Conservation (phyloP, 2,888 invertebrate genomes). For the Nomada lathburiana region DNA sequence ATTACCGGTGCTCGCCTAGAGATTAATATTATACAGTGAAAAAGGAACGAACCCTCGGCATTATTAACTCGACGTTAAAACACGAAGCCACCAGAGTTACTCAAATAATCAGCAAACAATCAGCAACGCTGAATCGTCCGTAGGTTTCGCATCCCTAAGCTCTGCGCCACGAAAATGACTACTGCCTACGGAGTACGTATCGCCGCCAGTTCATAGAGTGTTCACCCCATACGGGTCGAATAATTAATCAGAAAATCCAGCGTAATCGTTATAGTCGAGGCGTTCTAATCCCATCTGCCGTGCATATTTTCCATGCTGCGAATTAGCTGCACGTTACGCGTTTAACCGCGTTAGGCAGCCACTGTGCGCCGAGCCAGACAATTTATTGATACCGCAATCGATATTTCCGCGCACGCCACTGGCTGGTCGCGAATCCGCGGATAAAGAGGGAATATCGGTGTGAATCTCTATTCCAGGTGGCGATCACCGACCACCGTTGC, state of each 20-base stretch:
- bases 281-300: slow-evolving; percentile 39
- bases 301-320: slow-evolving; percentile 42
- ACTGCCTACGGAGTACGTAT: background rate
- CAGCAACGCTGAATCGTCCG: background rate
- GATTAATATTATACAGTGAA: background rate
- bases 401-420: background rate
- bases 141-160: background rate
- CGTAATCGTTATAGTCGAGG: slow-evolving; percentile 47
- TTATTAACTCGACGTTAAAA: background rate
- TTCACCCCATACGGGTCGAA: slow-evolving; percentile 18
- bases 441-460: slow-evolving; percentile 11
- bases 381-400: slow-evolving; percentile 48
- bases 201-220: background rate
- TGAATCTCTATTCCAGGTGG: background rate
- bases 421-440: background rate
- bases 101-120: background rate
- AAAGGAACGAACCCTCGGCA: no score
- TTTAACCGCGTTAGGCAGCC: slow-evolving; percentile 39
- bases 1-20: background rate
- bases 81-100: background rate
- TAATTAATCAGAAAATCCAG: slow-evolving; percentile 56
- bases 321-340: slow-evolving; percentile 48
- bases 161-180: background rate
- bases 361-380: slow-evolving; percentile 10
- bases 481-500: background rate